Evolutionary conservation across 1,140 invertebrate genomes (phyloP).

Genomic region (Hylaeus anthracinus): DNA sequence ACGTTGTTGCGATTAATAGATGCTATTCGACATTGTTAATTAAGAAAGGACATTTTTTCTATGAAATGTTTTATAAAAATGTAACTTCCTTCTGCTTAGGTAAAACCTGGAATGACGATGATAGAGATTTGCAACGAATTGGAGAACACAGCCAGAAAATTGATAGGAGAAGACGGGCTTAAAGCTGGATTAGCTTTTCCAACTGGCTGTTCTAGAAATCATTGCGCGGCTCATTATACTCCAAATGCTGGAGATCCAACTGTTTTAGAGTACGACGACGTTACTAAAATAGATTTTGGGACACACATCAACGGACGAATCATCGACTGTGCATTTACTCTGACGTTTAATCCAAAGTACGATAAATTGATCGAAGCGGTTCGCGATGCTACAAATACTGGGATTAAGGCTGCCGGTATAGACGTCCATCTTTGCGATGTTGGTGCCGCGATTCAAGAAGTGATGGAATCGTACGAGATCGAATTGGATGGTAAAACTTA

Average conservation of each 20-base stretch:
- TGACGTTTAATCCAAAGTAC: slow-evolving; percentile 98
- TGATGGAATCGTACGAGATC: slow-evolving; percentile 99
- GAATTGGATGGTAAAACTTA: slow-evolving; percentile 98
- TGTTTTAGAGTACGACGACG: slow-evolving; percentile 97
- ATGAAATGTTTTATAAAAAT: not conserved
- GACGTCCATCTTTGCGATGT: slow-evolving; percentile 99
- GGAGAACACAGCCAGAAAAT: slow-evolving; percentile 93
- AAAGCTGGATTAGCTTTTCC: slow-evolving; percentile 99
- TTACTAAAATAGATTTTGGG: slow-evolving; percentile 99
- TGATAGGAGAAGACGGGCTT: slow-evolving; percentile 97
- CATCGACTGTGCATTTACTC: slow-evolving; percentile 99
- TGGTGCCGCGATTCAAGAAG: slow-evolving; percentile 98
- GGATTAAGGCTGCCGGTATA: slow-evolving; percentile 96
- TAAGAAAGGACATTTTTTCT: not conserved
- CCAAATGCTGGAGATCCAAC: slow-evolving; percentile 99
- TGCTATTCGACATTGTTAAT: too few relatives aligned
- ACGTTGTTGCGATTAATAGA: not conserved
- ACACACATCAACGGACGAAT: slow-evolving; percentile 99
- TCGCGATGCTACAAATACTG: slow-evolving; percentile 98
- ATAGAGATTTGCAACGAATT: slow-evolving; percentile 99
- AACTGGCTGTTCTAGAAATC: slow-evolving; percentile 98
- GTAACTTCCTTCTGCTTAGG: slow-evolving; percentile 76
- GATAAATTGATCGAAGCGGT: slow-evolving; percentile 98
- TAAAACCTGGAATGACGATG: slow-evolving; percentile 99
- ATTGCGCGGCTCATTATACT: slow-evolving; percentile 99